Evolutionary conservation across 2,888 invertebrate species (phyloP).

Genomic region (Lottia gigantea): DNA sequence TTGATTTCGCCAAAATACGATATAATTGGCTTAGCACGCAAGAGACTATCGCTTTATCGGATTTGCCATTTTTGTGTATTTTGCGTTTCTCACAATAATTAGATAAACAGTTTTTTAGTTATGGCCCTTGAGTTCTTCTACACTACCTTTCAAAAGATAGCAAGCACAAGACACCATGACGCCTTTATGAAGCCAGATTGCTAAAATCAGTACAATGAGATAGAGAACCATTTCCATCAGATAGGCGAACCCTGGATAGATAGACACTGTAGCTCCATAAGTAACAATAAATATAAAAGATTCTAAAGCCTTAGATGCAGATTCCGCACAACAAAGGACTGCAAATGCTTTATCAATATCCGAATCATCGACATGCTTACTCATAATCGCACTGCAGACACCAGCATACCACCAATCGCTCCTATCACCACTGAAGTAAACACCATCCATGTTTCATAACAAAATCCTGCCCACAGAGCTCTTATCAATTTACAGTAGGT

Average conservation of each 20-base stretch:
- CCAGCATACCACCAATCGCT: slow-evolving; percentile 54
- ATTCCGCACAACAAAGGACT: slow-evolving; percentile 61
- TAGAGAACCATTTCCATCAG: slow-evolving; percentile 53
- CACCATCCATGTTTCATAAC: slow-evolving; percentile 52
- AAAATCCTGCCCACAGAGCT: slow-evolving; percentile 46
- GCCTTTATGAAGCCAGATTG: slow-evolving; percentile 39
- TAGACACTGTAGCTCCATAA: slow-evolving; percentile 57
- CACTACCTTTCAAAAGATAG: slow-evolving; percentile 41
- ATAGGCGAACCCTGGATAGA: slow-evolving; percentile 62
- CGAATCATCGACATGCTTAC: slow-evolving; percentile 61
- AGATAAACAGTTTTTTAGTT: too few species aligned
- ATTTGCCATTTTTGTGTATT: too few species aligned
- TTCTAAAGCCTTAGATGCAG: slow-evolving; percentile 60
- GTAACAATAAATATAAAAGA: slow-evolving; percentile 58
- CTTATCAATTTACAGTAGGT: slow-evolving; percentile 54
- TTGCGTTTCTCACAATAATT: too few species aligned
- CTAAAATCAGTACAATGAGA: slow-evolving; percentile 40
- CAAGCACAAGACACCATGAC: slow-evolving; percentile 36
- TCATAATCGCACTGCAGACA: slow-evolving; percentile 61
- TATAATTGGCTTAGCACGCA: too few species aligned
- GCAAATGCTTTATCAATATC: slow-evolving; percentile 66
- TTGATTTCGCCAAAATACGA: too few species aligned
- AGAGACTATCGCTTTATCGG: too few species aligned
- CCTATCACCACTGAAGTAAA: slow-evolving; percentile 54
- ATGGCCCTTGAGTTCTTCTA: too few species aligned